Conservation (phyloP, 2,888 invertebrate species). For the Cheilosia soror region DNA sequence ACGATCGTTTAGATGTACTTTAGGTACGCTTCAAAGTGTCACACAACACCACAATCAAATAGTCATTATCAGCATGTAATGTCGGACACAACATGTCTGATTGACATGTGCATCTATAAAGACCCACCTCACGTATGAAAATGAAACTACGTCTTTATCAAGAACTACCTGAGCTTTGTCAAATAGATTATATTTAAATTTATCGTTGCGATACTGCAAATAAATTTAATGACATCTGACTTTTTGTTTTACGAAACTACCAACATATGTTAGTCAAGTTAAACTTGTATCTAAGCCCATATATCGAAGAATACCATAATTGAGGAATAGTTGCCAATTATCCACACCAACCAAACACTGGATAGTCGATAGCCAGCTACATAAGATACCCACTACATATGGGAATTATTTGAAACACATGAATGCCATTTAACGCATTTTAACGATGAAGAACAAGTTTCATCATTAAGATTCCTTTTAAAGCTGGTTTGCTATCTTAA, state of each 20-base stretch:
- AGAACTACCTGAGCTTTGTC: slow-evolving; percentile 10
- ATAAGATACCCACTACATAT: slow-evolving; percentile 13
- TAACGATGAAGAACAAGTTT: slow-evolving; percentile 57
- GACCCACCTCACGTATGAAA: slow-evolving; percentile 2
- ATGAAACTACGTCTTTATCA: slow-evolving; percentile 13
- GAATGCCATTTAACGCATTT: slow-evolving; percentile 57
- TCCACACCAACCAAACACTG: not conserved
- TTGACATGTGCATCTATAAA: not conserved
- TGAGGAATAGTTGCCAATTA: slow-evolving; percentile 7
- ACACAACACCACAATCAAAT: slow-evolving; percentile 16
- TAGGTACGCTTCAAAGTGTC: not conserved
- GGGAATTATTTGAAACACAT: slow-evolving; percentile 24
- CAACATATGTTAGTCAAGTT: not conserved
- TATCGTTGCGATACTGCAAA: not conserved
- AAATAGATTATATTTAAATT: not conserved
- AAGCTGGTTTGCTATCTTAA: slow-evolving; percentile 27
- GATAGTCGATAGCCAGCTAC: not conserved
- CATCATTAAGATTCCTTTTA: slow-evolving; percentile 23
- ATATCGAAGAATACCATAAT: slow-evolving; percentile 1
- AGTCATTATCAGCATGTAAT: slow-evolving; percentile 22
- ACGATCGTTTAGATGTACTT: not conserved
- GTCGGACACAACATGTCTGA: not conserved
- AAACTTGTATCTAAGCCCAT: not conserved
- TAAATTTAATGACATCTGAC: not conserved
- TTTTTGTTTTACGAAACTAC: not conserved